Evolutionary conservation across 2,888 invertebrate species (phyloP), one percentile per base, ranked within the genome.

Genomic region (Halocaridina rubra): DNA sequence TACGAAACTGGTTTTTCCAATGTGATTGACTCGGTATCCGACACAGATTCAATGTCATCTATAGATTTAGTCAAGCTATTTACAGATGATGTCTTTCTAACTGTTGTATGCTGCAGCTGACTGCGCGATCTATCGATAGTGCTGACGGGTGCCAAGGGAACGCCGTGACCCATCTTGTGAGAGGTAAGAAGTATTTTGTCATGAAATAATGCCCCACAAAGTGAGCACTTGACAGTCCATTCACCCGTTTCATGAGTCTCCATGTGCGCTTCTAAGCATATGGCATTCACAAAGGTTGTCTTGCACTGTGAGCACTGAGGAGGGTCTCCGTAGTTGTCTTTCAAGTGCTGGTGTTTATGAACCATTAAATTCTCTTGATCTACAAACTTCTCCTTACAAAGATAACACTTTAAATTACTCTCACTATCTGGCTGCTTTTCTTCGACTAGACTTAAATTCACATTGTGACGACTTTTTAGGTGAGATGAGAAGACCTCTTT

Each of bases 181-280:
- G 88, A 86, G 7, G 76, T 64, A 13, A 88, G 75, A 16, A 88
- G 77, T 30, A 88, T 76, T 72, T 88, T 82, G 27, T 88, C 85
- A 30, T 57, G 85, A 61, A 88, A 88, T 24, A 72, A 19, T 16
- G 80, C 80, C 4, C 72, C 80, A 61, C 88, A 88, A 24, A 84
- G 33, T 8, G 27, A 64, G 53, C 88, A 88, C 19, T 80, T 69
- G 33, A 84, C 78, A 30, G 32, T 86, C 88, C 88, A 88, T 7
- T 86, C 84, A 13, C 81, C 71, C 61, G 80, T 76, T 61, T 64
- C 53, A 67, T 88, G 88, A 4, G 84, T 88, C 67, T 85, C 85
- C 88, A 88, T 88, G 86, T 88, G 88, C 22, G 88, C 88, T 69
- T 88, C 88, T 24, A 88, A 72, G 39, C 88, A 88, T 13, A 88